phyloP scores from a whole-genome alignment of 2,888 invertebrate species.

The Augiades crinisus region DNA sequence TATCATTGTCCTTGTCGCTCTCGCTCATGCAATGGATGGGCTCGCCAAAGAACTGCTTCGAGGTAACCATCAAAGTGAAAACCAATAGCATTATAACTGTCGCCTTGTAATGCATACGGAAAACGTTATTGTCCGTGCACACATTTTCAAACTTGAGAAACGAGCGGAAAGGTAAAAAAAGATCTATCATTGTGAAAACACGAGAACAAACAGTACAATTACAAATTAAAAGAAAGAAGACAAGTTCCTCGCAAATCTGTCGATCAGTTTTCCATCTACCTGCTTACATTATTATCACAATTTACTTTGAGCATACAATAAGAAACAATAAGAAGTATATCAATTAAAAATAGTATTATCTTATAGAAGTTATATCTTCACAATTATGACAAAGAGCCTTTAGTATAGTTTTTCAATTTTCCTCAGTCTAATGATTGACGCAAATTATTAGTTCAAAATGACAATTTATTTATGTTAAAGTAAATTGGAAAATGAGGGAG shows the following conservation, averaged over 20 bases:
- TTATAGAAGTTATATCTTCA: no score
- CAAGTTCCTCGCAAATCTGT: background rate
- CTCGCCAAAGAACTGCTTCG: slow-evolving; percentile 92
- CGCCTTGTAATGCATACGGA: slow-evolving; percentile 87
- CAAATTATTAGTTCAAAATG: no score
- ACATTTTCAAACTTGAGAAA: slow-evolving; percentile 85
- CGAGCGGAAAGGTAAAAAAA: slow-evolving; percentile 85
- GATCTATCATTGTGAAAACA: slow-evolving; percentile 79
- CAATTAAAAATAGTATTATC: no score
- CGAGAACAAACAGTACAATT: no score
- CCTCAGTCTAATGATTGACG: no score
- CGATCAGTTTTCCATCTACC: slow-evolving; percentile 7
- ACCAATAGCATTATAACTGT: slow-evolving; percentile 87
- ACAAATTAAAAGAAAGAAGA: background rate
- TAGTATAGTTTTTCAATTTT: no score
- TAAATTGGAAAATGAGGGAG: no score
- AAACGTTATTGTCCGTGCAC: slow-evolving; percentile 88
- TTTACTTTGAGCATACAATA: no score
- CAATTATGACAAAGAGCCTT: no score
- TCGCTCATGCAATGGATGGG: slow-evolving; percentile 88
- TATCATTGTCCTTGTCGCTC: slow-evolving; percentile 65
- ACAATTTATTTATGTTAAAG: no score
- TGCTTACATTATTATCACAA: no score
- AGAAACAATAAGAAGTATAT: no score
- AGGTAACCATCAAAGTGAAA: slow-evolving; percentile 88